These are phyloP conservation scores for Acrossocheilus wenchowensis DNA, from an alignment of 2,797 vertebrate genomes.

Conservation along the genomic window DNA sequence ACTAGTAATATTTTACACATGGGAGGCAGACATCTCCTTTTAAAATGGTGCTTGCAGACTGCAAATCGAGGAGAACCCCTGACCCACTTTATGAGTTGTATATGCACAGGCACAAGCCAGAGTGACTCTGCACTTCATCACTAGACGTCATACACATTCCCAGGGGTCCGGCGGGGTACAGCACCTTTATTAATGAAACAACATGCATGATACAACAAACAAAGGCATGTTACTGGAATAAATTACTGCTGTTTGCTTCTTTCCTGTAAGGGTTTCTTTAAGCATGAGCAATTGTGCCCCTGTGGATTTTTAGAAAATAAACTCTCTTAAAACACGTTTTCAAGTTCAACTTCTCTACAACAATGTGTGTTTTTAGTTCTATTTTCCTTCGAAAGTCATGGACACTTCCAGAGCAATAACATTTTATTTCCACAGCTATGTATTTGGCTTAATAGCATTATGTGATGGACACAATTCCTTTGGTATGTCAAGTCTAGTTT, in stretches of 20 bases:
- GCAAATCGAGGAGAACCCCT: constrained; percentile 21
- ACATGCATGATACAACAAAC: constrained; percentile 44
- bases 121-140: constrained; percentile 71
- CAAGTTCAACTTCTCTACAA: not conserved
- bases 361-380: too few relatives aligned
- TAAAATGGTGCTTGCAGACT: constrained; percentile 22
- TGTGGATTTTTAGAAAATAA: constrained; percentile 7
- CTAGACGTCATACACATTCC: constrained; percentile 15
- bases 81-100: constrained; percentile 48
- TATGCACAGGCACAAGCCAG: constrained; percentile 72
- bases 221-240: constrained; percentile 35
- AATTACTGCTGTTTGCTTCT: constrained; percentile 32
- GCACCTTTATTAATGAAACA: constrained; percentile 77
- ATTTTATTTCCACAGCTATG: not conserved
- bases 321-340: not conserved
- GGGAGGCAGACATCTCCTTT: not conserved
- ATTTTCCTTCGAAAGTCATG: not conserved
- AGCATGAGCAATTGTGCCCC: not conserved
- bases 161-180: constrained; percentile 67
- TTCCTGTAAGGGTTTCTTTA: constrained; percentile 8
- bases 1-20: constrained; percentile 20
- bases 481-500: not conserved
- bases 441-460: not conserved
- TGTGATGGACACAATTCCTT: not conserved
- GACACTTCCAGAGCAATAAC: not conserved